Conservation (phyloP, 2,797 vertebrate genomes). For the Bryconaethiops microstoma region DNA sequence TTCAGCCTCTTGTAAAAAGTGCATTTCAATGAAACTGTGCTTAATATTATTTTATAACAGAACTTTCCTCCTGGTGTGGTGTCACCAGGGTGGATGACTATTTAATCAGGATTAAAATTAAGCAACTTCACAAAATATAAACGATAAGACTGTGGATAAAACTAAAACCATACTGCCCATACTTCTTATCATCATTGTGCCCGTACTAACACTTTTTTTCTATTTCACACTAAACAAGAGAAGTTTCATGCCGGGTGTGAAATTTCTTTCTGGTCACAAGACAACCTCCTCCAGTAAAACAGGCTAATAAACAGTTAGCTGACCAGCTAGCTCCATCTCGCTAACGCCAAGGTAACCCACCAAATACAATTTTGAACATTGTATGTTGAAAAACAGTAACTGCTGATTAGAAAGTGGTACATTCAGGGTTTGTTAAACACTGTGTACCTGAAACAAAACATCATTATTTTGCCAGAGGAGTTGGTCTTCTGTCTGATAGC, state of each 20-base stretch:
- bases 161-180: not conserved
- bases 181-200: no score
- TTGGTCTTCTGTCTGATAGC: not conserved
- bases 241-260: conserved; percentile 14
- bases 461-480: no score
- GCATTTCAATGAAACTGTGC: not conserved
- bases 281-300: not conserved
- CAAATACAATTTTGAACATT: not conserved
- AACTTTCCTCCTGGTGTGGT: no score
- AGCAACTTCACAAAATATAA: not conserved
- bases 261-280: conserved; percentile 40
- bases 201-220: not conserved
- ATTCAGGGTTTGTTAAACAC: not conserved
- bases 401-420: not conserved
- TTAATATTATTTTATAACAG: no score
- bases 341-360: not conserved
- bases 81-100: no score
- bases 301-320: not conserved
- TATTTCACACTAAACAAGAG: conserved; percentile 1
- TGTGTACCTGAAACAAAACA: not conserved
- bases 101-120: no score
- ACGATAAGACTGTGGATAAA: not conserved
- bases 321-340: not conserved
- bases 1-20: not conserved
- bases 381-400: no score